Evolutionary conservation across 2,113 vertebrate species (phyloP).

Genomic region (Beaufortia kweichowensis): DNA sequence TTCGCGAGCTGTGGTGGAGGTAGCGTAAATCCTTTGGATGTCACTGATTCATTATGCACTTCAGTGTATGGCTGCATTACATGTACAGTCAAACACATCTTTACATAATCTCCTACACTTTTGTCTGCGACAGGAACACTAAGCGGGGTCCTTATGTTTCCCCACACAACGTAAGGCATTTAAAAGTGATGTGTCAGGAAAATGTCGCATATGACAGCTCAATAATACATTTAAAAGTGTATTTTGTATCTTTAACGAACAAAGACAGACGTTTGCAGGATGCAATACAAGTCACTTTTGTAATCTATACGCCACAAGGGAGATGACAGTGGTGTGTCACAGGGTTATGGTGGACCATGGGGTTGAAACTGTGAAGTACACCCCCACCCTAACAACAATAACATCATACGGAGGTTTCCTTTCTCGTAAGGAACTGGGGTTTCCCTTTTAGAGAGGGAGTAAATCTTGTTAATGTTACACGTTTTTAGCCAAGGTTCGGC

Average conservation of each 20-base stretch:
- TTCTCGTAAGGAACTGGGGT: background rate
- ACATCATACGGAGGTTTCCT: slow-evolving; percentile 5
- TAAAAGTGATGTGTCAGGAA: background rate
- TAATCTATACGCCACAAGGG: background rate
- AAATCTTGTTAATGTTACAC: background rate
- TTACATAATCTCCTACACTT: background rate
- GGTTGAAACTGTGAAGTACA: background rate
- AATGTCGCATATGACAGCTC: background rate
- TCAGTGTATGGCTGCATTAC: slow-evolving; percentile 3
- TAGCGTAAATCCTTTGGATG: slow-evolving; percentile 62
- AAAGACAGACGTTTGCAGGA: background rate
- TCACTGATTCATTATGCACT: slow-evolving; percentile 54
- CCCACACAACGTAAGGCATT: background rate
- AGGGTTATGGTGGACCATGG: slow-evolving; percentile 4
- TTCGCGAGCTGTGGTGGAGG: slow-evolving; percentile 67
- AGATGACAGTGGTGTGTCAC: background rate
- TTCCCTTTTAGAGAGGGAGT: background rate
- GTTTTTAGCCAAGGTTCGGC: background rate
- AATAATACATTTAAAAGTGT: background rate
- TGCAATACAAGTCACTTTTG: background rate
- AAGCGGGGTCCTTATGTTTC: background rate
- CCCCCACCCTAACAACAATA: background rate
- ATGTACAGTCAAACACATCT: background rate
- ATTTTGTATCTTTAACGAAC: background rate
- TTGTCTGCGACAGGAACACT: background rate